Conservation (phyloP, 1,140 invertebrate species). For the Ostrea edulis region DNA sequence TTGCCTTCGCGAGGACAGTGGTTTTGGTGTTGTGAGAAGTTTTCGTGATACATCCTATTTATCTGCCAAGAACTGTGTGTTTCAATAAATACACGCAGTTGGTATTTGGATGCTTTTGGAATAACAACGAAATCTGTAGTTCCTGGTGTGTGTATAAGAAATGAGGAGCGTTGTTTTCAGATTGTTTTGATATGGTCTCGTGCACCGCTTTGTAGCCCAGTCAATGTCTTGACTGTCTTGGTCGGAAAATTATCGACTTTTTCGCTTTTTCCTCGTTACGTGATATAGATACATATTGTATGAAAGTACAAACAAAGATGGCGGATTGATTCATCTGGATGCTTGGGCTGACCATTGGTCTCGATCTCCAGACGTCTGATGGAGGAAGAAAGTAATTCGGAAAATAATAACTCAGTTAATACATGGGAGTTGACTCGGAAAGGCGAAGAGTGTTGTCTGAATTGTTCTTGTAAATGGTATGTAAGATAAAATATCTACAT, state of each 20-base stretch:
- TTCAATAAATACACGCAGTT: conserved; percentile 11
- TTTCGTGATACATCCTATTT: background rate
- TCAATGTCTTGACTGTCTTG: background rate
- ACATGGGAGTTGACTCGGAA: background rate
- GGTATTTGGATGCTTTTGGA: background rate
- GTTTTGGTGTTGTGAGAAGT: conserved; percentile 2
- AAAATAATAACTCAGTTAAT: conserved; percentile 15
- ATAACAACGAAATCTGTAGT: background rate
- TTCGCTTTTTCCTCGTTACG: background rate
- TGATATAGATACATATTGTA: conserved; percentile 16
- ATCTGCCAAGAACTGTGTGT: conserved; percentile 1
- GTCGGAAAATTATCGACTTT: conserved; percentile 12
- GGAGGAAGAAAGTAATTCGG: conserved; percentile 7
- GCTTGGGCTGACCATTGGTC: background rate
- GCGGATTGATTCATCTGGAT: background rate
- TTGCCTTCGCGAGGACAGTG: background rate
- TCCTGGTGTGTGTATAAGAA: background rate
- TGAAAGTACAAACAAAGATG: background rate
- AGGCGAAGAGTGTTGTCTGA: background rate
- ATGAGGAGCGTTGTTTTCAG: background rate
- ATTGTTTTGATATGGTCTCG: background rate
- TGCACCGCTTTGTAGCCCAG: background rate
- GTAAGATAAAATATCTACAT: background rate
- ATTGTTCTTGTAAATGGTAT: conserved; percentile 25
- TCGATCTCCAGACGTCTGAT: background rate